Conservation (phyloP, 1,140 invertebrate genomes). For the Heliconius nattereri region DNA sequence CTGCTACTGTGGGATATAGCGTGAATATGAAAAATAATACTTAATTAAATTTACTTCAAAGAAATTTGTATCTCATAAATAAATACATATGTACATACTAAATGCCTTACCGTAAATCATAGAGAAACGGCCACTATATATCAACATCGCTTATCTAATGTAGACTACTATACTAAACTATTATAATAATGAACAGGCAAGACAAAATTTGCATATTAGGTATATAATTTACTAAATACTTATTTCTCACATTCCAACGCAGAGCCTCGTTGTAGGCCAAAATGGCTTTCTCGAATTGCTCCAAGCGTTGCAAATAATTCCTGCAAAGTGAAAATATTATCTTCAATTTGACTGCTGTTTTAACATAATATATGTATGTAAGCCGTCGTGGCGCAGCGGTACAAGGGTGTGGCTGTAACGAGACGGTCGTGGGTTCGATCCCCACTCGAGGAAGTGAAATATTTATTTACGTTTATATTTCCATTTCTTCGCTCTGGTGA, state of each 20-base stretch:
- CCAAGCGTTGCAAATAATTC: slow-evolving; percentile 72
- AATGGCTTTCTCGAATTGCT: slow-evolving; percentile 74
- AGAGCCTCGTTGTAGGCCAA: slow-evolving; percentile 72
- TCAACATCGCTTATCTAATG: background rate
- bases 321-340: slow-evolving; percentile 53
- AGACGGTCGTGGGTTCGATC: no score
- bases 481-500: no score
- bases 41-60: no score
- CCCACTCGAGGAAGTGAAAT: no score
- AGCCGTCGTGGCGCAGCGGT: no score
- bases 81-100: background rate
- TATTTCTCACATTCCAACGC: slow-evolving; percentile 69
- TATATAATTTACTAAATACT: slow-evolving; percentile 13
- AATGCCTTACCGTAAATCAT: background rate
- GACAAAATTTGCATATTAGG: background rate
- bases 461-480: no score
- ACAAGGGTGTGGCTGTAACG: no score
- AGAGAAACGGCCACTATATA: background rate
- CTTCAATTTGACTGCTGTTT: slow-evolving; percentile 26
- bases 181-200: background rate
- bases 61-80: background rate
- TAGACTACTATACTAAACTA: no score
- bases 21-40: no score
- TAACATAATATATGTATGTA: background rate
- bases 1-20: no score